Evolutionary conservation across 1,140 invertebrate species (phyloP), one percentile per base, ranked within the genome.

Genomic region (Apolygus lucorum): DNA sequence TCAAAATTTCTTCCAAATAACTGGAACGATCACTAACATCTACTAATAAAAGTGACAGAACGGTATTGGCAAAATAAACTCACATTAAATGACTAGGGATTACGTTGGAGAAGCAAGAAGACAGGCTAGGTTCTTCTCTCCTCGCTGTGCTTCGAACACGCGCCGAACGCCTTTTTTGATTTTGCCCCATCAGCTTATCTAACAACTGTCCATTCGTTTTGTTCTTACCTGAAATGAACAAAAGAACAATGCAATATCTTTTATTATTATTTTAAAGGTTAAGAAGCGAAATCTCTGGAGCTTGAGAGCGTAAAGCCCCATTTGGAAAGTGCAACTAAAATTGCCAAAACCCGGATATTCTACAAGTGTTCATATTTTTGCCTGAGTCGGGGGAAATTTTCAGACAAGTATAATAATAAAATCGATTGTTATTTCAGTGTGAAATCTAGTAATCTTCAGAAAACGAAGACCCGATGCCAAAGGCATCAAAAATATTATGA

Each of bases 151-250:
- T 84, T 78, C 80, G 84, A 17, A 83, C 88, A 62, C 87, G 76
- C 1, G 86, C 84, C 1, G 87, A 88, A 72, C 88, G 81, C 69
- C 88, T 79, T 77, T 88, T 89, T 70, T 83, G 88, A 72, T 87
- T 87, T 66, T 66, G 64, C 14, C 64, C 29, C 2, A n/a, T 66
- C n/a, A 66, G 28, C 26, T 66, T 66, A 72, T 90, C 84, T 11
- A 89, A 49, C 22, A 68, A 28, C 11, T 26, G 34, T 13, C 59
- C 54, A 28, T 68, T 68, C 1, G n/a, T 24, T 66, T 65, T 70
- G 11, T 14, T 22, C 22, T 59, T 59, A 4, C 54, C 54, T 59
- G 54, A 24, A 59, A 14, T 17, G 4, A 17, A 42, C 4, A 42
- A 4, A 17, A 4, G 34, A 42, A 42, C 17, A 42, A 42, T 42